Evolutionary conservation across 2,888 invertebrate species (phyloP).

Genomic region (Xestobium rufovillosum): DNA sequence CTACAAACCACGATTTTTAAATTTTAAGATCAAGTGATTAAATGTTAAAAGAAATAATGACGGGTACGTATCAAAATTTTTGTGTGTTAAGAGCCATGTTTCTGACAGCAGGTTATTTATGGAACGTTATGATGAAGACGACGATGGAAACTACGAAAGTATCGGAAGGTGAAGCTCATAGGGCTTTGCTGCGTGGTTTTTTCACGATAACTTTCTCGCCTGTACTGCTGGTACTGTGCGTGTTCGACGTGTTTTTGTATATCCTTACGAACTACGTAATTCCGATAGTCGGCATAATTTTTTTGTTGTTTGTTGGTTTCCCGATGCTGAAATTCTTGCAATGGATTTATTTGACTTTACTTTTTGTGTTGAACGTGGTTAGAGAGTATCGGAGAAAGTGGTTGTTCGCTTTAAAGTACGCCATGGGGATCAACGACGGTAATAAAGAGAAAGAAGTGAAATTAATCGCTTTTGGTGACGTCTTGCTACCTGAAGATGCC

Average conservation of each 20-base stretch:
- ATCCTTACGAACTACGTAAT: neutral
- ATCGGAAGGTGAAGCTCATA: neutral
- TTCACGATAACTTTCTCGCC: neutral
- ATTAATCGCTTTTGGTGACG: too few species aligned
- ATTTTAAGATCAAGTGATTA: too few species aligned
- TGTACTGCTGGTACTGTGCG: neutral
- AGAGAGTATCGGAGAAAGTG: neutral
- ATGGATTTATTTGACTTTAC: neutral
- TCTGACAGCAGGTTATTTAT: too few species aligned
- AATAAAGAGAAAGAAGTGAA: too few species aligned
- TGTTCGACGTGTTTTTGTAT: neutral
- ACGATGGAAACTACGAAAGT: conserved; percentile 1
- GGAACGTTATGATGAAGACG: neutral
- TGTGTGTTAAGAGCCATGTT: too few species aligned
- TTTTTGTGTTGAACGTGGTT: conserved; percentile 1
- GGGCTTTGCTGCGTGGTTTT: neutral
- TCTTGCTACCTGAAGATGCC: too few species aligned
- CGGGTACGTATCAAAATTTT: too few species aligned
- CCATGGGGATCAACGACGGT: too few species aligned
- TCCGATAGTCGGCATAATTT: neutral
- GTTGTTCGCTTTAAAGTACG: neutral
- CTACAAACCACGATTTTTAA: too few species aligned
- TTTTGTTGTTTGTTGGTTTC: conserved; percentile 1
- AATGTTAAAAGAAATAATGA: too few species aligned
- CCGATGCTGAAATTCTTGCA: neutral